Conservation (phyloP, 2,888 invertebrate genomes). For the Zele albiditarsus region DNA sequence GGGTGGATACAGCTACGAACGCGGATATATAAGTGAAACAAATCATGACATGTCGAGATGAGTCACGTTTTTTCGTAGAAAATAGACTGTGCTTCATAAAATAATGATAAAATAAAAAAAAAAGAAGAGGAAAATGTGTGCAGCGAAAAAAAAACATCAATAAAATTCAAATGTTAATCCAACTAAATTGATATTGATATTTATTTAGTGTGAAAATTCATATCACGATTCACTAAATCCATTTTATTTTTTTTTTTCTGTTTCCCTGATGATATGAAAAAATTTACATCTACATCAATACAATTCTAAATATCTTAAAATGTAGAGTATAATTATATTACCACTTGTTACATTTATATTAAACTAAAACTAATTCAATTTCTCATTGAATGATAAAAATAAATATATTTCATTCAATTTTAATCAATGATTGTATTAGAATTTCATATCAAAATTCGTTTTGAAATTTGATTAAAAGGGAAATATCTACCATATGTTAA, state of each 20-base stretch:
- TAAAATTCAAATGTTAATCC: not conserved
- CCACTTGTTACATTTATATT: not conserved
- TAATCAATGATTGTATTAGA: too few relatives aligned
- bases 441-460: not conserved
- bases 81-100: not conserved
- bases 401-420: too few relatives aligned
- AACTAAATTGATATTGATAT: not conserved
- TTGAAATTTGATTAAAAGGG: not conserved
- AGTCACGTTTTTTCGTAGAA: not conserved
- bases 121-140: not conserved
- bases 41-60: conserved; percentile 4
- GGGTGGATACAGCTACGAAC: not conserved
- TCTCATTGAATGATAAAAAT: too few relatives aligned
- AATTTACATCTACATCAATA: too few relatives aligned
- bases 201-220: not conserved
- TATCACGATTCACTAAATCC: not conserved
- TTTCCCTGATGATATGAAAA: too few relatives aligned
- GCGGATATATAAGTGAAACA: conserved; percentile 2
- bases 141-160: not conserved
- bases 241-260: too few relatives aligned
- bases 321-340: not conserved
- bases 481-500: too few relatives aligned
- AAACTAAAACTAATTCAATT: not conserved
- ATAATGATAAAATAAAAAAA: not conserved
- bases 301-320: too few relatives aligned